Base-by-base conservation (phyloP, 2,797 vertebrate species). In the Aeoliscus strigatus region DNA sequence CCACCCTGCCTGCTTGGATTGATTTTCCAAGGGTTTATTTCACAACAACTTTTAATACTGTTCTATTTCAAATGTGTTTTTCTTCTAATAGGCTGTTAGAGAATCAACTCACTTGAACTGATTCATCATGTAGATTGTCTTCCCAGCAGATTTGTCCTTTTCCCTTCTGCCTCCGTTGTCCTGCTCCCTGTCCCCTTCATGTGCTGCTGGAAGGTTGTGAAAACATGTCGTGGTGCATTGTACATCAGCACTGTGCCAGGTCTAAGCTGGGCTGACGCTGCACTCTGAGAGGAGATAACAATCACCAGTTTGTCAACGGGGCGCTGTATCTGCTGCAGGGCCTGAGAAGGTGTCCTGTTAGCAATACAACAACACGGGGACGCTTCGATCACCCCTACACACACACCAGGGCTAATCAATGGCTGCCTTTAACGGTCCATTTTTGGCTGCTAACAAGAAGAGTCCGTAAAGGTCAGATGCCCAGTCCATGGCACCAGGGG, bases 231-330 rank as follows among this genome's bases (percentile, higher is more conserved):
- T 36, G 50, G 60, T 18, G 51, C 3, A 21, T 21, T 21, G 18
- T 21, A 6, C 24, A 9, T 46, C n/a, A 0, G 23, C 31, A 34
- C 52, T 59, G 63, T 61, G 51, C 55, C 50, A 35, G 59, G 48
- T 62, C 71, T 55, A 58, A 69, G 59, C 42, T 60, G 14, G 16
- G 54, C 67, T 44, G 67, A 74, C 69, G 23, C 42, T 39, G 66
- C 56, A 27, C 58, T 66, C 70, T 60, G 73, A 79, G 75, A 39
- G 66, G 43, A 73, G 79, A 85, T 84, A 71, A 77, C 79, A 73
- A 79, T 80, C 72, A 31, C 49, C 67, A 34, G 79, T 82, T 75
- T 86, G 80, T 83, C 83, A 71, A 70, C 66, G 45, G 80, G 80
- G 64, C 4, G 56, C 60, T 13, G 55, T 44, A 70, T 75, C 66